phyloP scores from a whole-genome alignment of 2,888 invertebrate species.

The Formica aserva region DNA sequence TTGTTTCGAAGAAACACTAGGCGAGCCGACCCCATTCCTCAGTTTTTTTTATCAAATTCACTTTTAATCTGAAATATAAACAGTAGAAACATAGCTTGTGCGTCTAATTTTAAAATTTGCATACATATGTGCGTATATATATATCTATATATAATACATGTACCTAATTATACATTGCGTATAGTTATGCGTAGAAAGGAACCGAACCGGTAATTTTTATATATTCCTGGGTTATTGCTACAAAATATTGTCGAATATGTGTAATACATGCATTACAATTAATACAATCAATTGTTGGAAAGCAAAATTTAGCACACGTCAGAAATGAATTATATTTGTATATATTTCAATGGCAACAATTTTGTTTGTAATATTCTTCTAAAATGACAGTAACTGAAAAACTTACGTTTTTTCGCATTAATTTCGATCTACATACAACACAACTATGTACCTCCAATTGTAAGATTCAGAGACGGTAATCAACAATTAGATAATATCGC shows the following conservation, averaged over 20 bases:
- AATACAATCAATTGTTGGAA: not conserved
- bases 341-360: not conserved
- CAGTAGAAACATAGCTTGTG: not conserved
- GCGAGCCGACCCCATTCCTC: not conserved
- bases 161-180: not conserved
- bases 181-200: not conserved
- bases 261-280: not conserved
- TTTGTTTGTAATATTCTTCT: not conserved
- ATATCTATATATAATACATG: too few relatives aligned
- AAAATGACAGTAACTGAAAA: not conserved
- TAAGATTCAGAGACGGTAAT: not conserved
- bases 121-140: not conserved
- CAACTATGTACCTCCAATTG: not conserved
- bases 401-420: too few relatives aligned
- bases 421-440: not conserved
- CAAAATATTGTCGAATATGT: not conserved
- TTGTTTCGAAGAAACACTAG: slow-evolving; percentile 20
- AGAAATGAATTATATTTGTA: not conserved
- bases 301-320: not conserved
- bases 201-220: not conserved
- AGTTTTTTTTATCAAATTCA: slow-evolving; percentile 4
- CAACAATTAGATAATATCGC: not conserved
- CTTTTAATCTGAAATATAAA: not conserved
- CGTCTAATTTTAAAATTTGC: not conserved
- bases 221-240: not conserved